These are phyloP conservation scores for Hydrotaea cyrtoneurina DNA, from an alignment of 2,888 invertebrate genomes.

Conservation along the genomic window DNA sequence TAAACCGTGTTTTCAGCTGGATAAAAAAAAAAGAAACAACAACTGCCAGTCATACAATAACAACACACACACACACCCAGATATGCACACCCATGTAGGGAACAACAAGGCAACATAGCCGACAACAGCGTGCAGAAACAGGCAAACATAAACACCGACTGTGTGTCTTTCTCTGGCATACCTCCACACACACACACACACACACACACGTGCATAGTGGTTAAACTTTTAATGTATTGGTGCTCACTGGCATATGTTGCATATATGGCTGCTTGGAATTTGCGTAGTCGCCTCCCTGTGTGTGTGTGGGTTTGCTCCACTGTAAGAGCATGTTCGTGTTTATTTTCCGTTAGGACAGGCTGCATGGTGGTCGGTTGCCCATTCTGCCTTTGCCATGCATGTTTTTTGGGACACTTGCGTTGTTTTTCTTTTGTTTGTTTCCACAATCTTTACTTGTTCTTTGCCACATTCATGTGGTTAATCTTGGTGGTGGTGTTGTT, in stretches of 20 bases:
- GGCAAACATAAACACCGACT: neutral
- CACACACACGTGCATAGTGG: neutral
- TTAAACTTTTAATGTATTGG: slow-evolving; percentile 12
- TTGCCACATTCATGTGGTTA: neutral
- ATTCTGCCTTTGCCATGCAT: too few species aligned
- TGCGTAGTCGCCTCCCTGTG: neutral
- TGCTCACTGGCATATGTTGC: slow-evolving; percentile 7
- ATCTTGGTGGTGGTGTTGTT: neutral
- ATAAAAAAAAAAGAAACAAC: slow-evolving; percentile 20
- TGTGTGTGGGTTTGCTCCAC: neutral
- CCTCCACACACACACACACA: neutral
- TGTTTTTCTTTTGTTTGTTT: neutral
- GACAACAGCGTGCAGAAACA: slow-evolving; percentile 6
- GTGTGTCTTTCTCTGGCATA: neutral
- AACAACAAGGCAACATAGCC: neutral
- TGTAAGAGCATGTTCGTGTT: neutral
- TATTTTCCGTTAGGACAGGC: neutral
- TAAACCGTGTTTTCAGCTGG: slow-evolving; percentile 48
- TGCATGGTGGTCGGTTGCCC: neutral
- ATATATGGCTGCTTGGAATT: neutral
- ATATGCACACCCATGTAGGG: neutral
- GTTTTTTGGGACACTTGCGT: neutral
- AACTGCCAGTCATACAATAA: neutral
- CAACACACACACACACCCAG: too few species aligned
- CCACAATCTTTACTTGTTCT: slow-evolving; percentile 1